These are phyloP conservation scores for Falco berigora DNA, from an alignment of 2,797 vertebrate species.

Conservation along the genomic window DNA sequence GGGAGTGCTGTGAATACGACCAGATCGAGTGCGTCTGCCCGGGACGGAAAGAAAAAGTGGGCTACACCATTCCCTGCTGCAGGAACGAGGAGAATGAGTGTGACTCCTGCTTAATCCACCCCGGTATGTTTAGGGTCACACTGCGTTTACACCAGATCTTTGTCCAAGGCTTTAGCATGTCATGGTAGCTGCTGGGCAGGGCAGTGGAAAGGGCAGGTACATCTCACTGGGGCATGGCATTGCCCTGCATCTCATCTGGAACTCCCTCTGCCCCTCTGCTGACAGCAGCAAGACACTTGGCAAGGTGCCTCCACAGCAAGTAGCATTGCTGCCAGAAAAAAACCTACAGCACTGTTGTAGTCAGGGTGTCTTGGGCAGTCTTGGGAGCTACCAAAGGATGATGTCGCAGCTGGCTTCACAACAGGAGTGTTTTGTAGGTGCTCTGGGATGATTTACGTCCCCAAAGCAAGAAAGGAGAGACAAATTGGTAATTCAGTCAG, in stretches of 20 bases:
- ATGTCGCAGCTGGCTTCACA: background rate
- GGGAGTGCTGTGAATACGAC: constrained; percentile 94
- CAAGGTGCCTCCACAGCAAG: background rate
- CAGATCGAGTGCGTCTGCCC: constrained; percentile 92
- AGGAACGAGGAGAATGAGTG: constrained; percentile 92
- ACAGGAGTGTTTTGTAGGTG: background rate
- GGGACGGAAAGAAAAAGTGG: constrained; percentile 84
- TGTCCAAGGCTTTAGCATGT: background rate
- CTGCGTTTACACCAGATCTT: background rate
- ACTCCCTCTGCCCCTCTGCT: background rate
- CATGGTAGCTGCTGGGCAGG: background rate
- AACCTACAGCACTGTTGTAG: background rate
- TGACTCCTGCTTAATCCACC: constrained; percentile 95
- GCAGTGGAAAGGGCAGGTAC: background rate
- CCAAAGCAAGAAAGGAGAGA: background rate
- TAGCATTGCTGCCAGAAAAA: background rate
- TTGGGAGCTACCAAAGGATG: background rate
- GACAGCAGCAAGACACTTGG: background rate
- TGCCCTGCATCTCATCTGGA: background rate
- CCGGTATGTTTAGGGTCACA: constrained; percentile 73
- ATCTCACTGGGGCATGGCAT: background rate
- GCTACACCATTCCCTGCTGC: constrained; percentile 96
- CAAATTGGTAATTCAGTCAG: background rate
- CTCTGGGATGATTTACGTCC: background rate
- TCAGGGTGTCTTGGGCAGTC: background rate